Conservation (phyloP, 2,797 vertebrate species). For the Urocyon cinereoargenteus region DNA sequence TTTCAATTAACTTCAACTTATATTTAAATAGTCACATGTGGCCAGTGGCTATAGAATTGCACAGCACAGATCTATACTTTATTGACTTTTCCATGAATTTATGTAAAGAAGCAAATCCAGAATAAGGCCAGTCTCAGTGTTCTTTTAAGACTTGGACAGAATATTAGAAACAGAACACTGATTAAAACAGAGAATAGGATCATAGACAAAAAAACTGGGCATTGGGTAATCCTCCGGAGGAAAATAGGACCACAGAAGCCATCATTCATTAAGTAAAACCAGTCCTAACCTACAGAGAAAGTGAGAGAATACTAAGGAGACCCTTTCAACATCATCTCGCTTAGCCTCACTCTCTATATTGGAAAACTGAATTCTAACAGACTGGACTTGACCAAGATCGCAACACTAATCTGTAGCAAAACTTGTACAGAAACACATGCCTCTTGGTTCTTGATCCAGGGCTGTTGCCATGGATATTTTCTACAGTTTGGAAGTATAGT, state of each 20-base stretch:
- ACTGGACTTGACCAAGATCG: neutral
- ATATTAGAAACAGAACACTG: neutral
- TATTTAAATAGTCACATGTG: neutral
- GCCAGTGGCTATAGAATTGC: neutral
- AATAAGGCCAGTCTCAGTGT: neutral
- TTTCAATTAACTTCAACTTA: conserved; percentile 38
- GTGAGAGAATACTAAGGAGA: neutral
- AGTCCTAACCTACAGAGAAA: neutral
- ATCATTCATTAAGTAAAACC: neutral
- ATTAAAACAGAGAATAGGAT: neutral
- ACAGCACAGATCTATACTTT: neutral
- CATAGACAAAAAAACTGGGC: neutral
- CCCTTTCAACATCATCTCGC: neutral
- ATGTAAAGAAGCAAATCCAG: neutral
- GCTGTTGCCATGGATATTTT: neutral
- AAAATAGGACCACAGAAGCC: neutral
- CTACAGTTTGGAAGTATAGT: neutral
- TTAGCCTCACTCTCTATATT: neutral
- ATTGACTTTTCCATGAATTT: neutral
- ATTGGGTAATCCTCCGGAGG: neutral
- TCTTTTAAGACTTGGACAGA: neutral
- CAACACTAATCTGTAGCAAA: neutral
- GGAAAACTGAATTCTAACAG: neutral
- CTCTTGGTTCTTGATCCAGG: neutral
- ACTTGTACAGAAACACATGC: neutral